Evolutionary conservation across 2,888 invertebrate species (phyloP).

Genomic region (Stenchaetothrips biformis): DNA sequence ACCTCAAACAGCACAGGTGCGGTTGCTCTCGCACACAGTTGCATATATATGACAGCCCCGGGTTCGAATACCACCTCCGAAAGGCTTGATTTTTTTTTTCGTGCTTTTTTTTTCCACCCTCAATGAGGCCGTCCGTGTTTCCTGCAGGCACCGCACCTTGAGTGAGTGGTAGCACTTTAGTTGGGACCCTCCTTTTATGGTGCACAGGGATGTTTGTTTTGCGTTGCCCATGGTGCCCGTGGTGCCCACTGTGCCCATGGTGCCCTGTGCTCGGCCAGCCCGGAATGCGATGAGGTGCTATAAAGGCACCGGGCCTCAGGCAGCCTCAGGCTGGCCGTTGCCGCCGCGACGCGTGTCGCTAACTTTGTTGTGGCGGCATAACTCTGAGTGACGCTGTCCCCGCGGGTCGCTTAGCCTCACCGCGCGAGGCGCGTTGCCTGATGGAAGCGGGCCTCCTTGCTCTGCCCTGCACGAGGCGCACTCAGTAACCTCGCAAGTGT

Average conservation of each 20-base stretch:
- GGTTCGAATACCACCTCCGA: too few species aligned
- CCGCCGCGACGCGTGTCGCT: neutral
- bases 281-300: neutral
- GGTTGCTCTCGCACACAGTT: constrained; percentile 33
- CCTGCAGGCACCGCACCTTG: neutral
- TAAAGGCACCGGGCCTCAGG: neutral
- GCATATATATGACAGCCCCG: too few species aligned
- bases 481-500: neutral
- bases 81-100: neutral
- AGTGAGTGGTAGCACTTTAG: neutral
- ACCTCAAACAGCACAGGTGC: constrained; percentile 90
- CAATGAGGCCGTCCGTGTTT: neutral
- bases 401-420: too few species aligned
- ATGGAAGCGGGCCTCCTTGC: too few species aligned
- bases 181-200: neutral
- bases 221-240: neutral
- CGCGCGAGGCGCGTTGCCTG: too few species aligned
- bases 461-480: too few species aligned
- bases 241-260: neutral
- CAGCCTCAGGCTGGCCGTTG: neutral
- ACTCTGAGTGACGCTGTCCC: too few species aligned
- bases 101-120: neutral
- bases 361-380: too few species aligned
- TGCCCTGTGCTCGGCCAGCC: too few species aligned
- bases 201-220: neutral